Conservation (phyloP, 2,113 vertebrate genomes). For the Hystrix cristata region DNA sequence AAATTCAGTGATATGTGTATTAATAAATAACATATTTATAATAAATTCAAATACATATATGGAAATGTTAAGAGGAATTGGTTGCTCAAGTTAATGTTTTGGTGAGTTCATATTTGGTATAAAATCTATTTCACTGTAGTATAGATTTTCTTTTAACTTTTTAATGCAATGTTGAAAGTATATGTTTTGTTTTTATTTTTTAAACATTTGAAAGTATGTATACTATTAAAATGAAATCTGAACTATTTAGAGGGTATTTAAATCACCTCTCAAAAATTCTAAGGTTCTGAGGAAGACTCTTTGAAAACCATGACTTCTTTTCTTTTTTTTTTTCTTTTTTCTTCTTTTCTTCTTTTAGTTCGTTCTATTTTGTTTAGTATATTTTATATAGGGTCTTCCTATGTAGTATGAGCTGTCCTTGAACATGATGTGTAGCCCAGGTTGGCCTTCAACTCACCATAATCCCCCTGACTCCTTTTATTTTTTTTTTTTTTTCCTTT, state of each 20-base stretch:
- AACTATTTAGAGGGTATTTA: background rate
- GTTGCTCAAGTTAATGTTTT: background rate
- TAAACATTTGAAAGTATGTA: background rate
- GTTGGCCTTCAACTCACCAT: background rate
- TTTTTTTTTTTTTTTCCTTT: background rate
- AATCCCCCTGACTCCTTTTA: background rate
- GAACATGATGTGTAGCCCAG: background rate
- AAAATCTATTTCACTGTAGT: background rate
- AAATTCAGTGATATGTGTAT: background rate
- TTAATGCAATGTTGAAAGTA: background rate
- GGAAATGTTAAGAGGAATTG: background rate
- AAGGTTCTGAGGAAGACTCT: background rate
- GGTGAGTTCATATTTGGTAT: background rate
- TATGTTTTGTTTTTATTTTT: background rate
- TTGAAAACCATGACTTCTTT: background rate
- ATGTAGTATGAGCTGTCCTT: background rate
- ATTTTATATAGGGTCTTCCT: background rate
- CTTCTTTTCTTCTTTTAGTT: background rate
- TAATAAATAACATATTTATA: background rate
- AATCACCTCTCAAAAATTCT: slow-evolving; percentile 8
- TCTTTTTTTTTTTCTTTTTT: background rate
- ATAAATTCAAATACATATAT: slow-evolving; percentile 23
- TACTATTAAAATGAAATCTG: slow-evolving; percentile 36
- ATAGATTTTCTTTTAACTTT: slow-evolving; percentile 46
- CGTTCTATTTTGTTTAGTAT: background rate